Evolutionary conservation across 2,888 invertebrate genomes (phyloP).

Genomic region (Ecdyonurus torrentis): DNA sequence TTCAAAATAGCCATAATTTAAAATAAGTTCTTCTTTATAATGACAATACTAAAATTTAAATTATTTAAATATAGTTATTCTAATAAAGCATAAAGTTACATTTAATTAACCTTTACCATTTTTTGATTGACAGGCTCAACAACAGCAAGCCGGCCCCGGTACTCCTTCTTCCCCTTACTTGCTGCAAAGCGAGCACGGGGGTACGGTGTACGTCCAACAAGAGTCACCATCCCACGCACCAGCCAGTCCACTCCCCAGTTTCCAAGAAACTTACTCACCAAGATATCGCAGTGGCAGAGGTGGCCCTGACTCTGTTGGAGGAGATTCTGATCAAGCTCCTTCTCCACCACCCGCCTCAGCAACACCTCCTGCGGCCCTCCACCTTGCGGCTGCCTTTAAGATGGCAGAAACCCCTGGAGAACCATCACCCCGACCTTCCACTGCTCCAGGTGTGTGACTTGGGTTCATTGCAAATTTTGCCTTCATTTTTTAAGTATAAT

Average conservation of each 20-base stretch:
- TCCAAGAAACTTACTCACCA: constrained; percentile 75
- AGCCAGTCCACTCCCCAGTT: constrained; percentile 58
- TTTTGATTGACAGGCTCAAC: constrained; percentile 14
- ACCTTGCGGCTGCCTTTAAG: constrained; percentile 33
- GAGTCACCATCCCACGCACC: constrained; percentile 21
- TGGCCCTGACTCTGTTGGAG: constrained; percentile 20
- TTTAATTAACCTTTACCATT: no score
- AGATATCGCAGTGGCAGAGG: constrained; percentile 31
- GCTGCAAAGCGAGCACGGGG: constrained; percentile 1
- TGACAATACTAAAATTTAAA: no score
- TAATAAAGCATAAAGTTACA: no score
- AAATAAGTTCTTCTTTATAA: no score
- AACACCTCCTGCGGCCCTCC: constrained; percentile 3
- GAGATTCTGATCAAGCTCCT: constrained; percentile 7
- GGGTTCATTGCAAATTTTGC: neutral
- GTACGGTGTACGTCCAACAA: neutral
- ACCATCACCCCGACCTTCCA: constrained; percentile 12
- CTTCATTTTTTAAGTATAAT: neutral
- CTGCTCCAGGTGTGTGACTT: neutral
- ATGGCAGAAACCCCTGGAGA: constrained; percentile 46
- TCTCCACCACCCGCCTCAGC: constrained; percentile 29
- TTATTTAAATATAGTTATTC: no score
- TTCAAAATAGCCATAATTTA: no score
- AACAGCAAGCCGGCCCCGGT: constrained; percentile 14
- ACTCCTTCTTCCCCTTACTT: constrained; percentile 25